Conservation (phyloP, 2,113 vertebrate species). For the Mandrillus leucophaeus region DNA sequence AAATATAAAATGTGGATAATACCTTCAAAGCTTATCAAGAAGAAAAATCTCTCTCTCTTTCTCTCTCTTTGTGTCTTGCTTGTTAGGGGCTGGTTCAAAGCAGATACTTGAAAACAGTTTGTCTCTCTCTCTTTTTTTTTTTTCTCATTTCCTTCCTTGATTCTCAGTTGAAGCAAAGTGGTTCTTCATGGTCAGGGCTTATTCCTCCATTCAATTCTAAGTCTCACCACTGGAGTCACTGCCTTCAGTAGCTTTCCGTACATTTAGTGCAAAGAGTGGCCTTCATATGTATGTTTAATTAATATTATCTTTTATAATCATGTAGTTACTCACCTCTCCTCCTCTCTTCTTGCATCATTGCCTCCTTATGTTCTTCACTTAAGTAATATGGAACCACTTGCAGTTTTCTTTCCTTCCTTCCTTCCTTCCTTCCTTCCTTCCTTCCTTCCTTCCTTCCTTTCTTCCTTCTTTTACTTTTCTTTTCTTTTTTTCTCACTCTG, state of each 20-base stretch:
- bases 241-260: background rate
- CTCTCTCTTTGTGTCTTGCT: background rate
- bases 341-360: no score
- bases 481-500: no score
- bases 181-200: fast-evolving
- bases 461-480: no score
- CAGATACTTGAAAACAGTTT: background rate
- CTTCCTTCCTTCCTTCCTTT: fast-evolving
- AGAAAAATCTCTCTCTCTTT: background rate
- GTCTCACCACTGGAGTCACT: background rate
- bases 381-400: fast-evolving
- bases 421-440: no score
- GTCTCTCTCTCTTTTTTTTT: no score
- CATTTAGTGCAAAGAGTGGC: background rate
- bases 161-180: background rate
- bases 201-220: background rate
- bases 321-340: background rate
- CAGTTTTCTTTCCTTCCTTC: no score
- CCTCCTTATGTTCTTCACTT: background rate
- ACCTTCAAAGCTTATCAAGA: background rate
- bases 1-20: background rate
- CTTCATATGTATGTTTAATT: background rate
- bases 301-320: background rate
- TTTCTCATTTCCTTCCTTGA: background rate
- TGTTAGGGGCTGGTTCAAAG: background rate